Evolutionary conservation across 2,113 vertebrate genomes (phyloP).

Genomic region (Terrapene triunguis): DNA sequence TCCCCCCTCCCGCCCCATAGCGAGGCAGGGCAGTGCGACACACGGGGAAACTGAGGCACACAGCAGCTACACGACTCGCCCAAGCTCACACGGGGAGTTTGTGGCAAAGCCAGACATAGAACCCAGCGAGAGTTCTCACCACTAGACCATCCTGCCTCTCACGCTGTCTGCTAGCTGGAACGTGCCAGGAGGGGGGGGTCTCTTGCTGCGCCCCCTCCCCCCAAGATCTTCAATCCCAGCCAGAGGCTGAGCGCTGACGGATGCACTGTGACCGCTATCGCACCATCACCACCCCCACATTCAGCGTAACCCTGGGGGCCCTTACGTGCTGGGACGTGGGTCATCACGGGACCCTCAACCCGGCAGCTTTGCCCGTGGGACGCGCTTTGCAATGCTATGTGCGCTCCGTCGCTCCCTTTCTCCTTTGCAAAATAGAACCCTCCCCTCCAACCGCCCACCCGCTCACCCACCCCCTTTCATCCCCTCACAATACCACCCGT

Average conservation of each 20-base stretch:
- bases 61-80: background rate
- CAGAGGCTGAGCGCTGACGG: no score
- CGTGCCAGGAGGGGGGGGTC: accelerated
- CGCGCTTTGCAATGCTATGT: background rate
- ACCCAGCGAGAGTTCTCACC: background rate
- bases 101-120: background rate
- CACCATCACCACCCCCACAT: background rate
- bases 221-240: no score
- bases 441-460: background rate
- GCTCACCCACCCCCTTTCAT: background rate
- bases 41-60: background rate
- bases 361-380: background rate
- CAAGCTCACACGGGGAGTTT: background rate
- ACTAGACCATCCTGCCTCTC: background rate
- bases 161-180: background rate
- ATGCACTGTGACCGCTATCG: no score
- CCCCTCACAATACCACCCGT: background rate
- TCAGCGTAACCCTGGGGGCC: no score
- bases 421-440: background rate
- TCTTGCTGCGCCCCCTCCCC: background rate
- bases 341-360: background rate
- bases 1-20: background rate
- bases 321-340: background rate
- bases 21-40: background rate
- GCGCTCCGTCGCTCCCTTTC: background rate